phyloP scores from a whole-genome alignment of 2,888 invertebrate species.

The Stomorhina lunata region DNA sequence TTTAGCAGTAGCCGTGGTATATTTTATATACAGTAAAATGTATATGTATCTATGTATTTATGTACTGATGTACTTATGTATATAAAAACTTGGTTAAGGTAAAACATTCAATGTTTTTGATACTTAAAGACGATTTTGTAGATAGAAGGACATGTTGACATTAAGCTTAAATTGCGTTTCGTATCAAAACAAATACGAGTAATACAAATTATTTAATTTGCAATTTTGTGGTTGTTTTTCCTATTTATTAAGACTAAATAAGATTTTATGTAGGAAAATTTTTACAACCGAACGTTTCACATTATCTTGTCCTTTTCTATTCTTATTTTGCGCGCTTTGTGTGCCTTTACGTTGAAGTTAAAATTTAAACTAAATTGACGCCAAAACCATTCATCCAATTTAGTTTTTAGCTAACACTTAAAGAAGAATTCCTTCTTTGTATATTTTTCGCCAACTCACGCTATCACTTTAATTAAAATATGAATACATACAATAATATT shows the following conservation, averaged over 20 bases:
- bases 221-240: neutral
- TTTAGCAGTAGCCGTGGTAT: neutral
- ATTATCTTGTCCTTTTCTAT: neutral
- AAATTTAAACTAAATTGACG: constrained; percentile 59
- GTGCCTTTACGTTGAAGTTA: constrained; percentile 37
- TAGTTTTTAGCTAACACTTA: constrained; percentile 46
- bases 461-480: constrained; percentile 65
- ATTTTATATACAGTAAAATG: neutral
- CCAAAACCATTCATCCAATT: constrained; percentile 50
- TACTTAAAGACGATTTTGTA: constrained; percentile 36
- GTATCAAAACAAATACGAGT: neutral
- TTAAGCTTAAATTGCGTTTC: neutral
- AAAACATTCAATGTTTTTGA: constrained; percentile 27
- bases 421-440: constrained; percentile 34
- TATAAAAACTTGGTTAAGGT: constrained; percentile 25
- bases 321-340: constrained; percentile 13
- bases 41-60: too few relatives aligned
- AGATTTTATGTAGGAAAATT: neutral
- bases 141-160: constrained; percentile 30
- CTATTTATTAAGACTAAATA: constrained; percentile 18
- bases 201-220: constrained; percentile 6
- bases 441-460: constrained; percentile 60
- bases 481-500: constrained; percentile 15
- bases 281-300: neutral
- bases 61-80: constrained; percentile 15